A percentile compares a stretch with the other conserved stretches of the same genome.
These are phyloP conservation scores for Drosophila falleni DNA, from an alignment of 2,888 invertebrate species.

Conservation along the genomic window DNA sequence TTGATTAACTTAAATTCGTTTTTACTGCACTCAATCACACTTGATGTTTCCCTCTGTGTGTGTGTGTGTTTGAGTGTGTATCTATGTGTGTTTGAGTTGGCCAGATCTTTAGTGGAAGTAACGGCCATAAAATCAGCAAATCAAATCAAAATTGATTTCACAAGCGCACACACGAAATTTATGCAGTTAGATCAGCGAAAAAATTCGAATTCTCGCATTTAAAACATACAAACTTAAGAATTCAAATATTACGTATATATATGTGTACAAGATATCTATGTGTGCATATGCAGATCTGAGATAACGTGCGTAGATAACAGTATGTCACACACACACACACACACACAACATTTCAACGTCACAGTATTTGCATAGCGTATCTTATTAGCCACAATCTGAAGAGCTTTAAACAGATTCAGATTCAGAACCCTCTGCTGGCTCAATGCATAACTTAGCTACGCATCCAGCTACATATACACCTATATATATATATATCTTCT, in stretches of 20 bases:
- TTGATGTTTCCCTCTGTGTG: slow-evolving; percentile 28
- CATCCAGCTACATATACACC: slow-evolving; percentile 11
- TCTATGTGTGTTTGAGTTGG: slow-evolving; percentile 42
- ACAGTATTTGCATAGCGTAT: slow-evolving; percentile 72
- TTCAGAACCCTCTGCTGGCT: slow-evolving; percentile 25
- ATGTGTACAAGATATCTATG: slow-evolving; percentile 4
- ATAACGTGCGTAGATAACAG: slow-evolving; percentile 61
- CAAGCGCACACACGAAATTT: slow-evolving; percentile 56
- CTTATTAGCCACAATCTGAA: slow-evolving; percentile 55
- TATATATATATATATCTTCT: slow-evolving; percentile 1
- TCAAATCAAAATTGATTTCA: slow-evolving; percentile 74
- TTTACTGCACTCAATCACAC: slow-evolving; percentile 75
- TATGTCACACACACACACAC: slow-evolving; percentile 22
- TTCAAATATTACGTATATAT: background rate
- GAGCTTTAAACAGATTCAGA: slow-evolving; percentile 31
- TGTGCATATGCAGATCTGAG: slow-evolving; percentile 24
- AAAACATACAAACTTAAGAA: slow-evolving; percentile 4
- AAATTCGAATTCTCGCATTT: slow-evolving; percentile 41
- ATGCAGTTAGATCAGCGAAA: slow-evolving; percentile 65
- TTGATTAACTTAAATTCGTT: slow-evolving; percentile 78
- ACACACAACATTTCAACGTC: slow-evolving; percentile 42
- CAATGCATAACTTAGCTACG: slow-evolving; percentile 49
- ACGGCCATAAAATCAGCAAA: slow-evolving; percentile 72
- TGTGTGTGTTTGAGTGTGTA: slow-evolving; percentile 2
- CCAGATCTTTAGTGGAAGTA: slow-evolving; percentile 31